Percentiles rank a stretch among this genome's conserved stretches.
Evolutionary conservation across 2,113 vertebrate species (phyloP).

Genomic region (Sialia sialis): DNA sequence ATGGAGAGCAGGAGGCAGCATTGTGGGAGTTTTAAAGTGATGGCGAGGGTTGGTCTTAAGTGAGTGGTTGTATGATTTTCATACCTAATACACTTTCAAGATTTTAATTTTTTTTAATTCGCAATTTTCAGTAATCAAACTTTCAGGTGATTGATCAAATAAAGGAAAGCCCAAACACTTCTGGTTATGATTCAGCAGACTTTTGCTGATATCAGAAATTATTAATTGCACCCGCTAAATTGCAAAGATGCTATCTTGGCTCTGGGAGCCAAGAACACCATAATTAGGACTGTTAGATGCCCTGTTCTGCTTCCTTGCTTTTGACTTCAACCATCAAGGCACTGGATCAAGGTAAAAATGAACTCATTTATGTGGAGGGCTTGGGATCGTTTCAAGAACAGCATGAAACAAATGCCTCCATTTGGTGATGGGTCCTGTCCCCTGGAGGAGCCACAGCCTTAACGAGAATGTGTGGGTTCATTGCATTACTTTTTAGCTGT

Average conservation of each 20-base stretch:
- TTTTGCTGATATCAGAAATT: conserved; percentile 57
- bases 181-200: neutral
- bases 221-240: conserved; percentile 53
- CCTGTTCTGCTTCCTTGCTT: neutral
- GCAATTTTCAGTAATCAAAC: neutral
- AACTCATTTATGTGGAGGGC: neutral
- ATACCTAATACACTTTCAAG: neutral
- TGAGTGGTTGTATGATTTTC: neutral
- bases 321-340: conserved; percentile 23
- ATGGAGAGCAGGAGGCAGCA: neutral
- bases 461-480: neutral
- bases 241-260: conserved; percentile 49
- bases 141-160: conserved; percentile 52
- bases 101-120: too few relatives aligned
- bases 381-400: neutral
- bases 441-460: neutral
- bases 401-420: neutral
- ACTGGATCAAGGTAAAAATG: neutral
- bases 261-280: neutral
- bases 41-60: neutral
- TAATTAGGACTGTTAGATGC: conserved; percentile 39
- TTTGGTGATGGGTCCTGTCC: neutral
- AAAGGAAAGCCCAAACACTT: conserved; percentile 17
- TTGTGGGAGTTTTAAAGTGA: neutral
- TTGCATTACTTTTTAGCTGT: neutral